phyloP scores from a whole-genome alignment of 2,797 vertebrate genomes.

The Myiotriccus ornatus region DNA sequence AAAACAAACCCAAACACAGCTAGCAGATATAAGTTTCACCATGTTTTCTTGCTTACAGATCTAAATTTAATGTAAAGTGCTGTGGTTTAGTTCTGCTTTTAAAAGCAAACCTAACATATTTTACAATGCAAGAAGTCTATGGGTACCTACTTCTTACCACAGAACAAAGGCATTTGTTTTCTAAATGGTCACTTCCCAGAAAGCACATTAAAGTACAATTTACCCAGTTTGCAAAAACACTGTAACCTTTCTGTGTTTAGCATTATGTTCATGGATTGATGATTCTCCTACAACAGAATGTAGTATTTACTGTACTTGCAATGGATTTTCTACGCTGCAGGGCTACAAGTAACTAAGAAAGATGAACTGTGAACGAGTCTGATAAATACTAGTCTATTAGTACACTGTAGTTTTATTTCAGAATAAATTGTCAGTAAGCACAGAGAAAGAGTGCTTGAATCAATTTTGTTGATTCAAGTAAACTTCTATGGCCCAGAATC shows the following conservation, averaged over 20 bases:
- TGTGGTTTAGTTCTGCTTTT: background rate
- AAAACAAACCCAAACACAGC: background rate
- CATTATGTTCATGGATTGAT: background rate
- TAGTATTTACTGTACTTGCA: background rate
- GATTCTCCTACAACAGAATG: background rate
- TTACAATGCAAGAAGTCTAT: background rate
- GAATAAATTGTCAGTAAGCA: background rate
- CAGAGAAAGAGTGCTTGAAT: background rate
- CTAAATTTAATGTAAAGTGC: background rate
- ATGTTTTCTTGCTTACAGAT: background rate
- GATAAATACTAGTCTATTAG: background rate
- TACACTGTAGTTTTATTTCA: background rate
- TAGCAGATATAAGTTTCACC: background rate
- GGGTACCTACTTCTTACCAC: background rate
- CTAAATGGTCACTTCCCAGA: conserved; percentile 14
- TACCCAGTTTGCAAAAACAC: conserved; percentile 10
- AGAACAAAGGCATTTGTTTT: background rate
- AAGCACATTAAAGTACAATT: conserved; percentile 24
- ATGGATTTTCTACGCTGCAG: background rate
- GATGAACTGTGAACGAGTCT: conserved; percentile 1
- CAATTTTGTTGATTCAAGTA: background rate
- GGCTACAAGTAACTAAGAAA: background rate
- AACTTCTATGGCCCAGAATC: background rate
- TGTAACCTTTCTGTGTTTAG: conserved; percentile 15
- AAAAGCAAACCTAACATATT: background rate